Conservation (phyloP, 2,113 vertebrate species). For the Bujurquina vittata region DNA sequence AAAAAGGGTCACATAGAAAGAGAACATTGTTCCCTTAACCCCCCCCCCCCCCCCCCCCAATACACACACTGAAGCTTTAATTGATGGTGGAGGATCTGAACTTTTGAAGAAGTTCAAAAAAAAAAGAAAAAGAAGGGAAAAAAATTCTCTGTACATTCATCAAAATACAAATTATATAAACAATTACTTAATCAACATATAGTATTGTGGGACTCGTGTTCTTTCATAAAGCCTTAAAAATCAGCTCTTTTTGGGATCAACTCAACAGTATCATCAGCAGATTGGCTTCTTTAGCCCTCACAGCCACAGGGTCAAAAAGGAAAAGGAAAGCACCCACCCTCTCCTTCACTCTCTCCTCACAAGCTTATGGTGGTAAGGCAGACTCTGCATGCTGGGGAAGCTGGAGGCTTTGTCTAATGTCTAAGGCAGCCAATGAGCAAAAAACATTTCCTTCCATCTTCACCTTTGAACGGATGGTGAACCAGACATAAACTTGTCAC, state of each 20-base stretch:
- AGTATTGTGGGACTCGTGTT: conserved; percentile 17
- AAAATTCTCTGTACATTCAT: conserved; percentile 34
- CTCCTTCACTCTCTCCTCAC: not conserved
- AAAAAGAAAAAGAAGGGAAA: not conserved
- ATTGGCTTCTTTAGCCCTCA: not conserved
- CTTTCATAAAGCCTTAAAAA: conserved; percentile 28
- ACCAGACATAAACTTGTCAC: not conserved
- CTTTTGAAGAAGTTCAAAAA: not conserved
- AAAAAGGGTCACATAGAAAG: too few relatives aligned
- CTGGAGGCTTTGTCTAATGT: conserved; percentile 41
- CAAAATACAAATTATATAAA: conserved; percentile 30
- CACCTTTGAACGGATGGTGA: not conserved
- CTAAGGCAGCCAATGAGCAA: conserved; percentile 61
- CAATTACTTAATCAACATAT: conserved; percentile 10
- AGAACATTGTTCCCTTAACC: too few relatives aligned
- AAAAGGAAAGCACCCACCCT: not conserved
- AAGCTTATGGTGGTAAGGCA: conserved; percentile 50
- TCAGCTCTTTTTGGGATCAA: conserved; percentile 1
- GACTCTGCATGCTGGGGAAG: conserved; percentile 71
- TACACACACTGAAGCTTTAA: not conserved
- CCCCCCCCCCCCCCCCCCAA: too few relatives aligned
- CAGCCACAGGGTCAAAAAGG: not conserved
- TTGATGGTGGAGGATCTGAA: conserved; percentile 14
- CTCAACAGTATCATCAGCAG: conserved; percentile 14
- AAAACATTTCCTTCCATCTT: conserved; percentile 13